Percentiles rank a stretch among this genome's conserved stretches.
Conservation (phyloP, 2,113 vertebrate species). For the Zapus hudsonius region DNA sequence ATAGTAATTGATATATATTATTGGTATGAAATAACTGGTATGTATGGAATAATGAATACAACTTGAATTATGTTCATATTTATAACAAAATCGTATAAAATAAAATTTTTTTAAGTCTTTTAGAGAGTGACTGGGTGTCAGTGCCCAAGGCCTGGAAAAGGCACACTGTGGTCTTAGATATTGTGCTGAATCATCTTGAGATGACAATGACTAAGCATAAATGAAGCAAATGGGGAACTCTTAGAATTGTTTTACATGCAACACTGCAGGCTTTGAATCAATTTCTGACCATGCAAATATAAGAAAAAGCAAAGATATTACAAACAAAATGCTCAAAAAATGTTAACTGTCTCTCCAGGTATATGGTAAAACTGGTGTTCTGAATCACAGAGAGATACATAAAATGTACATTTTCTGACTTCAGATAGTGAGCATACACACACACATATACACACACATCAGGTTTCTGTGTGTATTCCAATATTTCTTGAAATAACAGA, state of each 20-base stretch:
- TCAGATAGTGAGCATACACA: neutral
- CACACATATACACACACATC: neutral
- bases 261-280: neutral
- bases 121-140: neutral
- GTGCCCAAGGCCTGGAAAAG: neutral
- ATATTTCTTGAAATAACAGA: constrained; percentile 40
- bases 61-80: neutral
- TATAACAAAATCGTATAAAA: neutral
- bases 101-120: neutral
- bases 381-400: neutral
- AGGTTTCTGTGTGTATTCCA: neutral
- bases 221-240: neutral
- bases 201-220: neutral
- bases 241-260: neutral
- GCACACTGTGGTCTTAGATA: neutral
- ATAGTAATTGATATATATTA: neutral
- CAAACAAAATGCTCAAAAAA: constrained; percentile 6
- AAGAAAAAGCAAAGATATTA: neutral
- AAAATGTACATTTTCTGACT: neutral
- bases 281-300: neutral
- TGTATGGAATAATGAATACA: constrained; percentile 13
- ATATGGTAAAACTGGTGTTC: no score
- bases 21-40: no score
- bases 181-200: constrained; percentile 51
- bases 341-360: neutral